phyloP scores from a whole-genome alignment of 2,113 vertebrate genomes.

The Lasiurus cinereus region DNA sequence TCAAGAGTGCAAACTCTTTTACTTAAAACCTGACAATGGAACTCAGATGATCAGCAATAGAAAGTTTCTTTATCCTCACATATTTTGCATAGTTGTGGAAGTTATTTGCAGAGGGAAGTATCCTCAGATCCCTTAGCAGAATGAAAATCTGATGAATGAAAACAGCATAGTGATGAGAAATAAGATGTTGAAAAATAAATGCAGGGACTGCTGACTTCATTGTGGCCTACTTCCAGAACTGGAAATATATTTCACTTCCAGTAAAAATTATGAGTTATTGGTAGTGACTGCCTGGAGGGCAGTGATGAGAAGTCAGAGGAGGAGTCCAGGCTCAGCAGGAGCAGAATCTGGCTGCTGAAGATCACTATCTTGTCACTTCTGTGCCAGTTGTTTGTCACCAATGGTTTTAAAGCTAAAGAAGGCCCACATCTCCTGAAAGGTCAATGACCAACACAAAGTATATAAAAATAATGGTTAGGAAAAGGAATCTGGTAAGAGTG shows the following conservation, averaged over 20 bases:
- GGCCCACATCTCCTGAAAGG: neutral
- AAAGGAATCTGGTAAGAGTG: neutral
- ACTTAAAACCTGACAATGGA: neutral
- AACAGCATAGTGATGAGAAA: slow-evolving; percentile 31
- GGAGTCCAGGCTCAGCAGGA: neutral
- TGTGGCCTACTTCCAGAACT: neutral
- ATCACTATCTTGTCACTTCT: neutral
- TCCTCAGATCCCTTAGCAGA: neutral
- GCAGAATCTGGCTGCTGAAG: neutral
- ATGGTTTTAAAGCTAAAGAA: neutral
- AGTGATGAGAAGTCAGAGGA: neutral
- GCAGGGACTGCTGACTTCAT: slow-evolving; percentile 13
- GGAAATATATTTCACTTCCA: slow-evolving; percentile 21
- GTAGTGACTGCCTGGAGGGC: neutral
- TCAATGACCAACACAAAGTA: neutral
- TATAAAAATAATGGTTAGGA: neutral
- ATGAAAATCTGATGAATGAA: neutral
- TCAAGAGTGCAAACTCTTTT: neutral
- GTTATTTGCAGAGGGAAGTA: too few relatives aligned
- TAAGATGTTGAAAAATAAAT: slow-evolving; percentile 43
- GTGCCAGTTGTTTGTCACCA: neutral
- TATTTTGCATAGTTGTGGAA: neutral
- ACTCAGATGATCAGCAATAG: neutral
- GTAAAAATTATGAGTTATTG: slow-evolving; percentile 26
- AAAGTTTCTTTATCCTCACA: neutral